Percentiles rank a stretch among this genome's conserved stretches.
Evolutionary conservation across 2,113 vertebrate genomes (phyloP).

Genomic region (Lepidothrix coronata): DNA sequence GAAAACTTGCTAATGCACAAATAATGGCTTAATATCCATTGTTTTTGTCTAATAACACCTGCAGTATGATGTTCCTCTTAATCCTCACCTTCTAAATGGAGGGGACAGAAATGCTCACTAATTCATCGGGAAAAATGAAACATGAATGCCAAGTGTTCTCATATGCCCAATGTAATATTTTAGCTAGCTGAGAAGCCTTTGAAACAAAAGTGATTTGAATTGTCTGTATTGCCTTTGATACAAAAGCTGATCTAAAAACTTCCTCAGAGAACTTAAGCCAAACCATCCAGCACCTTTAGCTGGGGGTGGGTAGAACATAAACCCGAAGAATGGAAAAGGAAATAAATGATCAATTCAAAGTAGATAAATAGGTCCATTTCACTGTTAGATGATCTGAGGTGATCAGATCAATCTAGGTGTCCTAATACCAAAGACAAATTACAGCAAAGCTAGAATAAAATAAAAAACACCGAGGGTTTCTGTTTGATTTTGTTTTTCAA

Average conservation of each 20-base stretch:
- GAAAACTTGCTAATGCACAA: conserved; percentile 74
- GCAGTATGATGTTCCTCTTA: conserved; percentile 32
- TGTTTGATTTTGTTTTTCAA: neutral
- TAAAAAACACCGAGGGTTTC: neutral
- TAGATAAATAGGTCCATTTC: neutral
- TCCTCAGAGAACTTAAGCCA: neutral
- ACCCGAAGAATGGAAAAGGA: neutral
- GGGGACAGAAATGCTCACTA: neutral
- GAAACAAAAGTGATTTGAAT: neutral
- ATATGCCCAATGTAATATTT: neutral
- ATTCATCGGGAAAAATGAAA: conserved; percentile 18
- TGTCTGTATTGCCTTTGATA: neutral
- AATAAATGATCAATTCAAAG: neutral
- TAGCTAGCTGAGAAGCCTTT: neutral
- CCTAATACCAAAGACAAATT: neutral
- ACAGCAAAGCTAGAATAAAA: neutral
- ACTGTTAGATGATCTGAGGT: neutral
- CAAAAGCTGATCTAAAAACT: neutral
- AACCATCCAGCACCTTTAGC: neutral
- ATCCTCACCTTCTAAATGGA: conserved; percentile 30
- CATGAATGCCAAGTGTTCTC: neutral
- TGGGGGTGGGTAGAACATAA: neutral
- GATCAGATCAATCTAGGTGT: neutral
- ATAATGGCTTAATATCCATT: conserved; percentile 74
- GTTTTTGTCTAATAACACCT: conserved; percentile 60